Evolutionary conservation across 2,888 invertebrate genomes (phyloP), one percentile per base, ranked within the genome.

Genomic region (Dryocosmus kuriphilus): DNA sequence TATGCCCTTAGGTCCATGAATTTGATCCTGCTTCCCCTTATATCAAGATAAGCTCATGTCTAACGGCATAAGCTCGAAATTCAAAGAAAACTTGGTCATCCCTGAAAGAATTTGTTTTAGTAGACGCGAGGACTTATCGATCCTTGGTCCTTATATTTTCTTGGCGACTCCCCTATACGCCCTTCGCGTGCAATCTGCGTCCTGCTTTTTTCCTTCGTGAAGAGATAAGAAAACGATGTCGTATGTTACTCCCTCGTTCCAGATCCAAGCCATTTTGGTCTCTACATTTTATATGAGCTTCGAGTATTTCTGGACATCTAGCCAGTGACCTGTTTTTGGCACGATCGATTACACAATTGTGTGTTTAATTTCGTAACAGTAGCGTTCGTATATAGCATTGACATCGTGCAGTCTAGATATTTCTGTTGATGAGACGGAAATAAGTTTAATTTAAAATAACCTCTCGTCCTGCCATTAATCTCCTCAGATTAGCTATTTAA

Each of bases 91-190:
- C 61, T 67, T 46, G 81, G 76, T 78, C 79, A 82, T 83, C 87
- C 88, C 86, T 82, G 82, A 80, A 85, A 88, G 88, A 90, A 90
- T 90, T 90, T 90, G 89, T 90, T 90, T 90, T 89, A 86, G 85
- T 85, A 84, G 86, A 83, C 81, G 81, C 81, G 81, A 82, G 81
- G 79, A 81, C 79, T 84, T 89, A 90, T 90, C 89, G 90, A 90
- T 90, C 89, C 85, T 81, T 81, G 81, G 82, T 74, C 76, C 62
- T 82, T n/a, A n/a, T n/a, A n/a, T n/a, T 82, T 82, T 81, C 80
- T 80, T 76, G 83, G 82, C 84, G 82, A 86, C 84, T 87, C 84
- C 84, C 76, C 57, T 41, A 77, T 27, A 30, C 80, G 61, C 80
- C 74, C 57, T 74, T 76, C 61, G n/a, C 74, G 65, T 60, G 71